Conservation (phyloP, 1,140 invertebrate genomes). For the Spodoptera litura region DNA sequence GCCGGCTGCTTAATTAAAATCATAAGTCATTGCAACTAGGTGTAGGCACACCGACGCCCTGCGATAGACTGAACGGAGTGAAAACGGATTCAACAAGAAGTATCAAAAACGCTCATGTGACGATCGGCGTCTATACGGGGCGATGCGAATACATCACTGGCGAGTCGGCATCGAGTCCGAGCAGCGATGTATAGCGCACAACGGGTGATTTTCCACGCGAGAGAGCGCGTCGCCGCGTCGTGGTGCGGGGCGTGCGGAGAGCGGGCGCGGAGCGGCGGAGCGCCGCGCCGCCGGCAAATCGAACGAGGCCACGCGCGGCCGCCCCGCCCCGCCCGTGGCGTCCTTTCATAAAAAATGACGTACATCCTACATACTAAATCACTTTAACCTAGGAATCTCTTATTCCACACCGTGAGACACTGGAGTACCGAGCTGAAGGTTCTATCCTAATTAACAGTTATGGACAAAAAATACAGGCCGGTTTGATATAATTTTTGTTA, state of each 20-base stretch:
- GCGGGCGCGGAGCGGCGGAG: conserved; percentile 57
- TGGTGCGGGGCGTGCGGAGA: conserved; percentile 65
- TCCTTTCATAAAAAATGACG: conserved; percentile 76
- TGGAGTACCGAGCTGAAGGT: conserved; percentile 77
- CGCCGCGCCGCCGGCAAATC: conserved; percentile 47
- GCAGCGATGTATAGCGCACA: conserved; percentile 71
- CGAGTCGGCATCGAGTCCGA: conserved; percentile 36
- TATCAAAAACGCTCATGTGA: conserved; percentile 63
- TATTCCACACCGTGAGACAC: conserved; percentile 76
- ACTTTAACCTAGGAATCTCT: conserved; percentile 84
- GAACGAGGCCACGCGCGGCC: conserved; percentile 54
- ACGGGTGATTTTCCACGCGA: conserved; percentile 70
- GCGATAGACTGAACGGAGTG: conserved; percentile 62
- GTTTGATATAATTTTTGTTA: conserved; percentile 62
- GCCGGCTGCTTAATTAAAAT: conserved; percentile 66
- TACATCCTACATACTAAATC: conserved; percentile 81
- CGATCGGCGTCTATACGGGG: conserved; percentile 58
- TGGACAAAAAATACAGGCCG: conserved; percentile 82
- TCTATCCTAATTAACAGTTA: conserved; percentile 81
- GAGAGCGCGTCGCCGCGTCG: conserved; percentile 70
- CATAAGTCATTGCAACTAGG: conserved; percentile 62
- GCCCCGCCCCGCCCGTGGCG: conserved; percentile 62
- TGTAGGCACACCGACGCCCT: conserved; percentile 62
- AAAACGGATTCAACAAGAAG: conserved; percentile 63
- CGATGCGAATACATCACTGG: conserved; percentile 60